Evolutionary conservation across 2,888 invertebrate genomes (phyloP), one percentile per base, ranked within the genome.

Genomic region (Apoderus coryli): DNA sequence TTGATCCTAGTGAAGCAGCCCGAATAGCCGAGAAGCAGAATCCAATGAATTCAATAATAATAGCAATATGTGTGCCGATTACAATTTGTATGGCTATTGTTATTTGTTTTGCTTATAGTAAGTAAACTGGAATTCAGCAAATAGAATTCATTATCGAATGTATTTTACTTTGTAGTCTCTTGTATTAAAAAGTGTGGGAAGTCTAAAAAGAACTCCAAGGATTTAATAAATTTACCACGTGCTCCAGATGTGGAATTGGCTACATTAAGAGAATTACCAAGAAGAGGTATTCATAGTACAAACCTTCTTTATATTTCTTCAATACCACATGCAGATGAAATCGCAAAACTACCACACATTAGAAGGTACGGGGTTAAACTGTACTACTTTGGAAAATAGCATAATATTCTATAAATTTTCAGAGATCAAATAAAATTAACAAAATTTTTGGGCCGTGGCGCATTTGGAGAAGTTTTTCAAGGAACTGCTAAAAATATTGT

Each of bases 381-480:
- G n/a, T n/a, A n/a, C n/a, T n/a, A n/a, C n/a, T n/a, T n/a, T n/a
- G 84, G 54, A 52, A 39, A 29, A 7, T 6, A 16, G 19, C 19
- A 7, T 16, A 16, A 9, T 16, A 9, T 9, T n/a, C n/a, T n/a
- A n/a, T n/a, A n/a, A n/a, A n/a, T n/a, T n/a, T n/a, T n/a, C n/a
- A n/a, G 57, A 36, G 82, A 81, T 40, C 86, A 90, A 52, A 80
- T 96, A 33, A 80, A 78, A 0, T 60, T 90, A 14, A 77, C 76
- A 9, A 85, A 85, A 50, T 88, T 90, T 53, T 64, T 98, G 30
- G 96, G 95, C 1, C 84, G 86, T 34, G 96, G 96, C 0, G 93
- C 93, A 1, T 98, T 96, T 50, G 96, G 96, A 1, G 92, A 95
- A 59, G 96, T 96, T 2, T 19, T 19, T n/a, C 89, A 92, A 61